Base-by-base conservation (phyloP, 2,113 vertebrate species). In the Syngnathus floridae region DNA sequence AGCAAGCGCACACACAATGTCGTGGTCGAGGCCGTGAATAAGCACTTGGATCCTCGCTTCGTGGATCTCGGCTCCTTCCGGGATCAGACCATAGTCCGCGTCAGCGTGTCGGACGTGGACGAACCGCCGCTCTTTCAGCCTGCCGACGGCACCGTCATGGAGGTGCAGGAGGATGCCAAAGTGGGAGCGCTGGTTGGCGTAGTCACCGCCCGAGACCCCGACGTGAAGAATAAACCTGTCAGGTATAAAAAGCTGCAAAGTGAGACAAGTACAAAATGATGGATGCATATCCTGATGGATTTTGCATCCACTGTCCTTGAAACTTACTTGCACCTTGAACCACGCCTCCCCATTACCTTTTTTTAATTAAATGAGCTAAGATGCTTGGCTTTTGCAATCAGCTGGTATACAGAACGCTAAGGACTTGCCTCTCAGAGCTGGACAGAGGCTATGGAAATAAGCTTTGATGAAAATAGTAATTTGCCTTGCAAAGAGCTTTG, bases 11-110 rank as follows among this genome's bases (percentile, higher is more conserved):
- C 92, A 12, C 97, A 99, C 86, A 98, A 94, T 0, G 91, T 99
- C 0, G 93, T 99, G 68, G 91, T 99, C 73, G 97, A 99, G 78
- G 97, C 96, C 0, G 91, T 97, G 63, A 98, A 99, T 86, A 98
- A 97, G 80, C 95, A 98, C 0, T 92, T 94, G 19, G 97, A 98
- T 71, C 94, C 94, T 0, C 94, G 95, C 38, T 98, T 99, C 0
- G 84, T 90, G 62, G 93, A 98, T 88, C 85, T 98, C 79, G 95
- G 94, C 64, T 92, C 97, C 9, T 99, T 99, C 77, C 89, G 93
- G 52, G 97, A 98, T 88, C 94, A 96, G 87, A 93, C 95, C 58
- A 98, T 98, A 0, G 94, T 99, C 35, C 87, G 92, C 1, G 93
- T 99, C 75, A 93, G 92, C 0, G 95, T 99, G 74, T 91, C 93